A percentile compares a stretch with the other conserved stretches of the same genome.
These are phyloP conservation scores for Oophaga pumilio DNA, from an alignment of 2,113 vertebrate species.

Conservation along the genomic window DNA sequence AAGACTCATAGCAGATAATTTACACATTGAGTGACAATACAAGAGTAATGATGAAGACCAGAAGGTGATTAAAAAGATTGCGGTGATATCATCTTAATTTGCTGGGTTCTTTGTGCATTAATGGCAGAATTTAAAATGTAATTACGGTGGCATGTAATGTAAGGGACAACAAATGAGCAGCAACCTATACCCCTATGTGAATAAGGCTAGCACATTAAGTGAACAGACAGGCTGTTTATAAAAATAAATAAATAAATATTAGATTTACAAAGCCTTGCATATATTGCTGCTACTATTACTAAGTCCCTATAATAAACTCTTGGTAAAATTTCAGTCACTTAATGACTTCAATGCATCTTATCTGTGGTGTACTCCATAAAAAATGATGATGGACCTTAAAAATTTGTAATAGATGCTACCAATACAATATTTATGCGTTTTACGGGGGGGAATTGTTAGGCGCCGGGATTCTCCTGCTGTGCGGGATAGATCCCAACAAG, in stretches of 20 bases:
- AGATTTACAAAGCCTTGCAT: background rate
- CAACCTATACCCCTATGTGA: background rate
- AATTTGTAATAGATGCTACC: no score
- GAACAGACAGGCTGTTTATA: background rate
- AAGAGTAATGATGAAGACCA: slow-evolving; percentile 21
- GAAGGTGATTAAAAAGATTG: slow-evolving; percentile 43
- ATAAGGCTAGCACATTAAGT: background rate
- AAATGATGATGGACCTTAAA: no score
- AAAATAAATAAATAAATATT: background rate
- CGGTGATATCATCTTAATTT: slow-evolving; percentile 18
- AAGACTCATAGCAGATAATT: slow-evolving; percentile 18
- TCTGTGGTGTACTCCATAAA: background rate
- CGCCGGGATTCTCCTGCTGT: no score
- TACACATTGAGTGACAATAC: background rate
- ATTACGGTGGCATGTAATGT: slow-evolving; percentile 19
- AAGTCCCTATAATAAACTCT: no score
- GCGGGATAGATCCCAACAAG: no score
- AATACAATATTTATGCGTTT: no score
- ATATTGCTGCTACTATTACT: background rate
- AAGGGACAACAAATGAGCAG: background rate
- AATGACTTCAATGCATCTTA: no score
- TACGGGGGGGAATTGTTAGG: no score
- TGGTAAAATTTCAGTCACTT: no score
- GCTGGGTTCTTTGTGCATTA: slow-evolving; percentile 14
- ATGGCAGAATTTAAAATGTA: slow-evolving; percentile 39